These are phyloP conservation scores for Acrobeloides nanus DNA, from an alignment of 2,888 invertebrate species.

Conservation along the genomic window DNA sequence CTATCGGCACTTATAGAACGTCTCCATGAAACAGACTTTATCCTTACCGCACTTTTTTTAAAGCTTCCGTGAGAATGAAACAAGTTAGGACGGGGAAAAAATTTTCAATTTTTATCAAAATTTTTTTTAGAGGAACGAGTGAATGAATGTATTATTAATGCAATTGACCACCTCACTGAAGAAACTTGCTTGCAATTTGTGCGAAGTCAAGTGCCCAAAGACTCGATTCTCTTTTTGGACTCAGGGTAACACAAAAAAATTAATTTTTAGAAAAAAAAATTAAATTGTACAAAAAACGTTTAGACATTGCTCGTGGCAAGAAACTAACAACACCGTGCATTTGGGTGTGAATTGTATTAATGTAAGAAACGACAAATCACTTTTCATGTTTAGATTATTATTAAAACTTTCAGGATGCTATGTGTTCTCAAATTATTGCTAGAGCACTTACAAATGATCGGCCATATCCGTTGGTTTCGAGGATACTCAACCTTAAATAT, in stretches of 20 bases:
- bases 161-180: constrained; percentile 8
- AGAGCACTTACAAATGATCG: constrained; percentile 17
- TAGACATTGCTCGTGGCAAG: constrained; percentile 17
- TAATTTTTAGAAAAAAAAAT: neutral
- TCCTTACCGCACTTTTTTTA: no score
- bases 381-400: constrained; percentile 6
- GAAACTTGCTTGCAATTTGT: constrained; percentile 17
- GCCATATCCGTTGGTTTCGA: constrained; percentile 1
- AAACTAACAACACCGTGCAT: constrained; percentile 17
- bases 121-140: no score
- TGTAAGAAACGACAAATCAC: constrained; percentile 10
- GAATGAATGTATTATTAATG: constrained; percentile 16
- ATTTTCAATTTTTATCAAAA: no score
- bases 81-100: no score
- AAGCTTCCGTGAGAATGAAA: no score
- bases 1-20: no score
- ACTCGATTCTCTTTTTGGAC: constrained; percentile 18
- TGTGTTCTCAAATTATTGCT: constrained; percentile 9
- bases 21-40: no score
- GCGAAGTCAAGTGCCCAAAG: constrained; percentile 5
- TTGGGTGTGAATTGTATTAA: constrained; percentile 9
- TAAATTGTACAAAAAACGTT: constrained; percentile 1
- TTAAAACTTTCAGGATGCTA: constrained; percentile 12
- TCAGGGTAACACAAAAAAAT: constrained; percentile 8
- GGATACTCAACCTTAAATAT: constrained; percentile 18